Conservation (phyloP, 2,113 vertebrate genomes). For the Phoxinus phoxinus region DNA sequence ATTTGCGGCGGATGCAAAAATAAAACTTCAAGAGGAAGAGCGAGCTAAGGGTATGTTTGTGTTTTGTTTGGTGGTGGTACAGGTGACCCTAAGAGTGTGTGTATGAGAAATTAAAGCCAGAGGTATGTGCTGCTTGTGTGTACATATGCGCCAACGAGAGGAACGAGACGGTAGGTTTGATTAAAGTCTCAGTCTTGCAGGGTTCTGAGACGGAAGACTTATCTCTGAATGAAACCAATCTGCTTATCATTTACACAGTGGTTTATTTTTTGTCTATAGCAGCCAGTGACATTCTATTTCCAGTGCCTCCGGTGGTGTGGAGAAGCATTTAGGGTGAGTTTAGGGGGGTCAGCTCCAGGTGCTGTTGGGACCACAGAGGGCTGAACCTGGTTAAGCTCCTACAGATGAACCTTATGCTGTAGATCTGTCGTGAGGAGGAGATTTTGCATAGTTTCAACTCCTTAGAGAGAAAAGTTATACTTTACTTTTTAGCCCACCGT, state of each 20-base stretch:
- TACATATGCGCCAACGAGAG: background rate
- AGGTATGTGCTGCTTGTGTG: background rate
- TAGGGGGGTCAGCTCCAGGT: conserved; percentile 62
- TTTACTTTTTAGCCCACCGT: background rate
- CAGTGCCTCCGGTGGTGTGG: conserved; percentile 62
- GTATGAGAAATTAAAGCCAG: background rate
- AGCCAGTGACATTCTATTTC: conserved; percentile 77
- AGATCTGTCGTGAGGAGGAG: conserved; percentile 14
- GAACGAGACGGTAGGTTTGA: conserved; percentile 68
- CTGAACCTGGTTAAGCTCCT: conserved; percentile 46
- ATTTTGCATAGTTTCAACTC: conserved; percentile 9
- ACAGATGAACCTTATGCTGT: conserved; percentile 48
- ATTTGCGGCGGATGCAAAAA: background rate
- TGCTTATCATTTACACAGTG: conserved; percentile 73
- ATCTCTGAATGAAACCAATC: conserved; percentile 80
- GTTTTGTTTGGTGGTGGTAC: conserved; percentile 5
- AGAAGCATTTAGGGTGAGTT: conserved; percentile 29
- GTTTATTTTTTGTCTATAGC: conserved; percentile 72
- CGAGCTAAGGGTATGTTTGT: background rate
- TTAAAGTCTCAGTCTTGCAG: conserved; percentile 77
- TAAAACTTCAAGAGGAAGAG: background rate
- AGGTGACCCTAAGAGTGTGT: background rate
- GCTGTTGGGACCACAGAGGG: conserved; percentile 54
- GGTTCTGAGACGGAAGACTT: conserved; percentile 72
- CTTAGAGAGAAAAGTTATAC: conserved; percentile 6